Evolutionary conservation across 30 jellyfish, hydroid and myxozoan genomes (phyloP).

Genomic region (Aurelia sp.): DNA sequence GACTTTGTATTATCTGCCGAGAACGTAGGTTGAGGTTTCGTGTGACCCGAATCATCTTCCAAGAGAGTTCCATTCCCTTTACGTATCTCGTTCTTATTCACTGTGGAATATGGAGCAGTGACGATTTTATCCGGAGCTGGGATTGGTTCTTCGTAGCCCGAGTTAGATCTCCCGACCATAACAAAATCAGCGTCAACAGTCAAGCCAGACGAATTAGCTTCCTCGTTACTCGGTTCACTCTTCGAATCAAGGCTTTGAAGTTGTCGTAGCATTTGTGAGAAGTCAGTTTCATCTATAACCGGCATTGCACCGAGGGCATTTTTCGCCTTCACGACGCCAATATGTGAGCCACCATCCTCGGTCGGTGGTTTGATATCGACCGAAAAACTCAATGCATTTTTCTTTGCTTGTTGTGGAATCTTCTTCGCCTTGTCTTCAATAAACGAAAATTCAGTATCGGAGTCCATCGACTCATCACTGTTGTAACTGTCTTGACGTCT

Average conservation of each 20-base stretch:
- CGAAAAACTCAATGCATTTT: slow-evolving; percentile 39
- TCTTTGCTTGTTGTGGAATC: slow-evolving; percentile 25
- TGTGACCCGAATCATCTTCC: not conserved
- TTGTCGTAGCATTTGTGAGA: slow-evolving; percentile 38
- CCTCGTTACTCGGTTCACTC: not conserved
- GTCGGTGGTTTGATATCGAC: slow-evolving; percentile 26
- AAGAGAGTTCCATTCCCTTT: slow-evolving; percentile 15
- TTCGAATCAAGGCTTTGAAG: slow-evolving; percentile 48
- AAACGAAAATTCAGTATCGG: slow-evolving; percentile 80
- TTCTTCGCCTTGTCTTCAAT: slow-evolving; percentile 64
- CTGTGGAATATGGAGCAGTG: slow-evolving; percentile 56
- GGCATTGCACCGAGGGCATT: slow-evolving; percentile 47
- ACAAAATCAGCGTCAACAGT: slow-evolving; percentile 25
- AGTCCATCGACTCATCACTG: slow-evolving; percentile 82
- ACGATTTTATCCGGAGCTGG: slow-evolving; percentile 39
- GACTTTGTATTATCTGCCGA: not conserved
- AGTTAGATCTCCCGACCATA: slow-evolving; percentile 28
- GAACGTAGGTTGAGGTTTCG: not conserved
- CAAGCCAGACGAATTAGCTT: not conserved
- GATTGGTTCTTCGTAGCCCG: slow-evolving; percentile 63
- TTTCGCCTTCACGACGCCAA: slow-evolving; percentile 33
- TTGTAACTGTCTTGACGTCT: slow-evolving; percentile 33
- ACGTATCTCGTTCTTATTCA: slow-evolving; percentile 1
- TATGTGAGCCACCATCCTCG: slow-evolving; percentile 5
- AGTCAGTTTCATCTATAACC: slow-evolving; percentile 39